Percentiles rank a stretch among this genome's conserved stretches.
These are phyloP conservation scores for Schrankia costaestrigalis DNA, from an alignment of 2,888 invertebrate genomes.

Conservation along the genomic window DNA sequence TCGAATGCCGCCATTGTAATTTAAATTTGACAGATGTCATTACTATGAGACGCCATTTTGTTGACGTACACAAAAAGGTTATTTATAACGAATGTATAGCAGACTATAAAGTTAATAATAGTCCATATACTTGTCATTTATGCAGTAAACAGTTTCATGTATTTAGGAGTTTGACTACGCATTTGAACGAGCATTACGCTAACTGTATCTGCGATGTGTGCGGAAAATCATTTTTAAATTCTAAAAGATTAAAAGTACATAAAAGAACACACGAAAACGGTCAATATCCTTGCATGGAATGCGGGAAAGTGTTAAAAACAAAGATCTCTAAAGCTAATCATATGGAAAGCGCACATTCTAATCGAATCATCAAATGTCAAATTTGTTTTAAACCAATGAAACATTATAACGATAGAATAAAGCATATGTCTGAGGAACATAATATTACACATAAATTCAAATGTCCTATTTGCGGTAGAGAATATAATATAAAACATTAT, in stretches of 20 bases:
- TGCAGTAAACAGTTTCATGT: constrained; percentile 61
- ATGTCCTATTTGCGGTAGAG: constrained; percentile 56
- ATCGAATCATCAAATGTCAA: constrained; percentile 60
- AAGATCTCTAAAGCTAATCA: constrained; percentile 61
- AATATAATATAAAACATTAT: constrained; percentile 68
- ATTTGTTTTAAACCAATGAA: constrained; percentile 68
- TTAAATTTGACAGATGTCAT: constrained; percentile 51
- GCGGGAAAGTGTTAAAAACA: constrained; percentile 61
- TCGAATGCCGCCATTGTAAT: constrained; percentile 58
- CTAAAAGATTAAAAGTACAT: constrained; percentile 71
- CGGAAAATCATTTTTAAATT: constrained; percentile 73
- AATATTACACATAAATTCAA: constrained; percentile 63
- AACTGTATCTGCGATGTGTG: constrained; percentile 75
- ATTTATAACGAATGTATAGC: constrained; percentile 68
- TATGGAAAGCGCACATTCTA: constrained; percentile 61
- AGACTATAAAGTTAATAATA: constrained; percentile 59
- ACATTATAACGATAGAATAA: constrained; percentile 66
- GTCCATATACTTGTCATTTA: constrained; percentile 60
- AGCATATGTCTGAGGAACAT: constrained; percentile 68
- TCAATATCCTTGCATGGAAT: constrained; percentile 52
- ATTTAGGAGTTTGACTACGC: constrained; percentile 62
- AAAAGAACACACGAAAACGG: constrained; percentile 72
- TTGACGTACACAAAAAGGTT: constrained; percentile 47
- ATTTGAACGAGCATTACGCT: constrained; percentile 73
- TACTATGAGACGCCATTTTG: constrained; percentile 53